A percentile compares a stretch with the other conserved stretches of the same genome.
phyloP scores from a whole-genome alignment of 2,797 vertebrate species.

The Rhodeus uyekii region DNA sequence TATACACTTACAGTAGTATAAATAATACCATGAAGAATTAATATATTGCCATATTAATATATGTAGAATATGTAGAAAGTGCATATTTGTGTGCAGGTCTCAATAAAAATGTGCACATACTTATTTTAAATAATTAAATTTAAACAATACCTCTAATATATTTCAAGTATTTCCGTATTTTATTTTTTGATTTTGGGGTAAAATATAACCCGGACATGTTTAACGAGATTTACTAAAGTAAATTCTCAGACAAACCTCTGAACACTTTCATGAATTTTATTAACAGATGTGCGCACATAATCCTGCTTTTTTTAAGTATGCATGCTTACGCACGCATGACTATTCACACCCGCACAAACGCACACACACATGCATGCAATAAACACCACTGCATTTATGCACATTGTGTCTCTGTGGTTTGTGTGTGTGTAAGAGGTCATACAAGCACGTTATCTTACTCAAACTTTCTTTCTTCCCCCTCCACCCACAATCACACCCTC shows the following conservation, averaged over 20 bases:
- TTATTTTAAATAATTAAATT: too few relatives aligned
- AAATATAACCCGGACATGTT: not conserved
- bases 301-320: not conserved
- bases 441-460: slow-evolving; percentile 4
- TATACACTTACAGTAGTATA: not conserved
- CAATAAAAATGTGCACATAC: not conserved
- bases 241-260: not conserved
- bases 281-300: not conserved
- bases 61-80: not conserved
- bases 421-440: slow-evolving; percentile 6
- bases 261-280: not conserved
- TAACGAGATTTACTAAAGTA: not conserved
- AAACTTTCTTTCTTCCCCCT: slow-evolving; percentile 16
- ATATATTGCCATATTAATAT: too few relatives aligned
- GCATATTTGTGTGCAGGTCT: not conserved
- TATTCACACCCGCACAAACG: not conserved
- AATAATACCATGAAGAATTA: not conserved
- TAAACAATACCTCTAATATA: not conserved
- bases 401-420: slow-evolving; percentile 1
- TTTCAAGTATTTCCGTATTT: not conserved
- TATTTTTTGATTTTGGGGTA: not conserved
- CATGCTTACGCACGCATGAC: not conserved
- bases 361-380: not conserved
- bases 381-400: not conserved
- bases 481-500: slow-evolving; percentile 3